Evolutionary conservation across 2,888 invertebrate genomes (phyloP).

Genomic region (Pinctada fucata): DNA sequence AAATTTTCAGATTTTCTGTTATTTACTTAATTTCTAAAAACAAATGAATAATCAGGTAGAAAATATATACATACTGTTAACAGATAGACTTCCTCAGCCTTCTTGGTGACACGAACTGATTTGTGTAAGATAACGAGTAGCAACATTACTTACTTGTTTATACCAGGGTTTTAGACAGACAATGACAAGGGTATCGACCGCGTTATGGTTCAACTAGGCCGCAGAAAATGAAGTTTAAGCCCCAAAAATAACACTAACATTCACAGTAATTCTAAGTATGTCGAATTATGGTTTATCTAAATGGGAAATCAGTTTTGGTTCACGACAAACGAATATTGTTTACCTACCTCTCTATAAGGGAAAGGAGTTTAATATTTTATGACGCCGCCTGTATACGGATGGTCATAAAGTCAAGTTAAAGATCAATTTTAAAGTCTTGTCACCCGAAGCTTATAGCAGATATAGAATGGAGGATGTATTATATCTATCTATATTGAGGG

Average conservation of each 20-base stretch:
- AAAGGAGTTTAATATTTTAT: not conserved
- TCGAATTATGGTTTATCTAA: not conserved
- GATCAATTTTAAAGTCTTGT: not conserved
- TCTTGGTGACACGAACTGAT: too few species aligned
- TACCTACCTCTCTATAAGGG: not conserved
- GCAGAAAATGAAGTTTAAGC: not conserved
- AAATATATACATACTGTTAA: too few species aligned
- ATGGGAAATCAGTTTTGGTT: not conserved
- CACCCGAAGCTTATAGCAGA: not conserved
- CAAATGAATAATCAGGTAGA: too few species aligned
- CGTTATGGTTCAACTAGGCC: not conserved
- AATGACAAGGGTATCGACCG: too few species aligned
- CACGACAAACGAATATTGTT: not conserved
- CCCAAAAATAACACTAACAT: not conserved
- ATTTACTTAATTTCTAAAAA: too few species aligned
- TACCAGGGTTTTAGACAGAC: not conserved
- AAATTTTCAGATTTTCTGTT: too few species aligned
- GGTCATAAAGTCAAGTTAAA: constrained; percentile 1
- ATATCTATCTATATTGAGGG: too few species aligned
- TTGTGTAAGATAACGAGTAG: too few species aligned
- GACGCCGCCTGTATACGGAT: not conserved
- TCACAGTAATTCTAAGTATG: not conserved
- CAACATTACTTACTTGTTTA: not conserved
- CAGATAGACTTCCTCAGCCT: too few species aligned
- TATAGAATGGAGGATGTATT: too few species aligned